Conservation (phyloP, 2,888 invertebrate species). For the Linnaemya vulpina region DNA sequence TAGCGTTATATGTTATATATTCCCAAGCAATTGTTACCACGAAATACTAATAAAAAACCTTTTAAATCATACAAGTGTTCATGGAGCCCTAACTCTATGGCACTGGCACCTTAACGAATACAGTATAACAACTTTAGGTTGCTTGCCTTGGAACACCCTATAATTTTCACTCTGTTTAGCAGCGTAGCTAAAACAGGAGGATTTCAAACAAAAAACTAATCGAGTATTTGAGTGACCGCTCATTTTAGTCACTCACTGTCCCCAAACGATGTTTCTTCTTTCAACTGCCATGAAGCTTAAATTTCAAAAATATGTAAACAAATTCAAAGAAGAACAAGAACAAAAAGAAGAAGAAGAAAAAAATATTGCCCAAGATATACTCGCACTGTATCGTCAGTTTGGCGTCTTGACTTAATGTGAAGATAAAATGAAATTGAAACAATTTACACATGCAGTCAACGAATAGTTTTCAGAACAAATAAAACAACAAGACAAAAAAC, state of each 20-base stretch:
- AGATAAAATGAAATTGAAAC: constrained; percentile 54
- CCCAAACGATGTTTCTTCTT: constrained; percentile 1
- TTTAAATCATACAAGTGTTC: no score
- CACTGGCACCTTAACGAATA: no score
- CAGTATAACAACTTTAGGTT: no score
- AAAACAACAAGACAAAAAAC: constrained; percentile 2
- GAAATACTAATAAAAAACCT: no score
- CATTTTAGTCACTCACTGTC: constrained; percentile 31
- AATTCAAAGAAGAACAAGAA: neutral
- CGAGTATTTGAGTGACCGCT: neutral
- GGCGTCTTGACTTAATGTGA: constrained; percentile 55
- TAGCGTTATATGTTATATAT: no score
- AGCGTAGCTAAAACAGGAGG: no score
- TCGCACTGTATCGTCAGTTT: constrained; percentile 41
- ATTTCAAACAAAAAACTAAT: neutral
- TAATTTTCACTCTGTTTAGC: no score
- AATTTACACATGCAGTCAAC: constrained; percentile 13
- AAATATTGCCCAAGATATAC: neutral
- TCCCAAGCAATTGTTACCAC: no score
- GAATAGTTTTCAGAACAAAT: constrained; percentile 6
- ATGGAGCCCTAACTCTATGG: no score
- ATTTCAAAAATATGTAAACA: constrained; percentile 52
- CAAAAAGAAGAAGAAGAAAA: neutral
- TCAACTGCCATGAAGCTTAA: constrained; percentile 27
- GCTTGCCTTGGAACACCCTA: no score